A percentile compares a stretch with the other conserved stretches of the same genome.
Evolutionary conservation across 2,113 vertebrate species (phyloP).

Genomic region (Aramus guarauna): DNA sequence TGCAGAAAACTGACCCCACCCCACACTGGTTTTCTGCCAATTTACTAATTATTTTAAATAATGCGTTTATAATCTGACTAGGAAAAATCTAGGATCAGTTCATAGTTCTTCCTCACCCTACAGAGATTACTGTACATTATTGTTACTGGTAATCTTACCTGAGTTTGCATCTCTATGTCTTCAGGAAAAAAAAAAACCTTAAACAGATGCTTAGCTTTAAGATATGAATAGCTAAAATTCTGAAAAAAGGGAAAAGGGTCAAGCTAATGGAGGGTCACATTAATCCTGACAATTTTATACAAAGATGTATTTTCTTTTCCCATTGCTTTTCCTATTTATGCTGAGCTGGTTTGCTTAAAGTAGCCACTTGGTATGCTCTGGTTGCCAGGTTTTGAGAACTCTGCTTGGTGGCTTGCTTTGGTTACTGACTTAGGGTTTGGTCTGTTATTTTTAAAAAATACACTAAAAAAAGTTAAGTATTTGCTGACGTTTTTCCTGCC

Average conservation of each 20-base stretch:
- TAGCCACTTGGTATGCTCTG: neutral
- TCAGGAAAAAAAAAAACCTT: neutral
- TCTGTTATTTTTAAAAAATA: neutral
- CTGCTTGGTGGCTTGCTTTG: neutral
- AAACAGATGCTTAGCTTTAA: neutral
- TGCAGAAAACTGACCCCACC: neutral
- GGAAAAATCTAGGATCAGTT: neutral
- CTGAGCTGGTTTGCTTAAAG: neutral
- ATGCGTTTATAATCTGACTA: neutral
- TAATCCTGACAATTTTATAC: neutral
- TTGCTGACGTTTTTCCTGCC: constrained; percentile 2
- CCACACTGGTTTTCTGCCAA: neutral
- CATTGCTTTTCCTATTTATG: neutral
- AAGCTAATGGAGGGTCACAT: neutral
- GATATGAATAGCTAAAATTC: neutral
- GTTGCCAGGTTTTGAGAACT: neutral
- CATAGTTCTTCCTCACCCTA: neutral
- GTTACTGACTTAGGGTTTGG: neutral
- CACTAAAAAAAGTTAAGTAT: neutral
- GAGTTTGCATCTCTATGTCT: neutral
- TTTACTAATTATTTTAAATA: neutral
- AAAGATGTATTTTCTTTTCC: neutral
- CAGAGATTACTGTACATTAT: neutral
- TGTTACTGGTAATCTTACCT: neutral
- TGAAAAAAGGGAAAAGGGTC: neutral